These are phyloP conservation scores for Coregonus suidteri DNA, from an alignment of 2,797 vertebrate genomes.

Conservation along the genomic window DNA sequence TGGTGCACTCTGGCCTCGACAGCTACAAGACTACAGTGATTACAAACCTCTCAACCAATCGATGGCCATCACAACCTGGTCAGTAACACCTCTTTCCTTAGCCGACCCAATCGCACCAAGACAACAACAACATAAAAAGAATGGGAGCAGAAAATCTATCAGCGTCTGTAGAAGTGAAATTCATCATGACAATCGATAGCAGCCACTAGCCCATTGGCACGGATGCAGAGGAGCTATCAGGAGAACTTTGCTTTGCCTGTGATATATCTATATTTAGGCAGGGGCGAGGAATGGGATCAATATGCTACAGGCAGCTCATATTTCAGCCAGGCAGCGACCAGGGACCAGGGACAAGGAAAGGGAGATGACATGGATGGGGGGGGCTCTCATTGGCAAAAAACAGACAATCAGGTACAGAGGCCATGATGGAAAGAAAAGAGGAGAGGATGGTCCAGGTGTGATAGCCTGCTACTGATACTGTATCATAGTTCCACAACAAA, in stretches of 20 bases:
- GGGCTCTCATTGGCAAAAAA: conserved; percentile 9
- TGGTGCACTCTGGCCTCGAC: conserved; percentile 48
- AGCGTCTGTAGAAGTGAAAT: conserved; percentile 52
- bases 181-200: conserved; percentile 61
- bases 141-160: conserved; percentile 48
- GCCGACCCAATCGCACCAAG: conserved; percentile 39
- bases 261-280: conserved; percentile 69
- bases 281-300: conserved; percentile 60
- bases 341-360: conserved; percentile 33
- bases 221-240: conserved; percentile 40
- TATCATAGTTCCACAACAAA: conserved; percentile 52
- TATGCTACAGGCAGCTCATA: conserved; percentile 66
- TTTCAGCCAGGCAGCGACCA: conserved; percentile 55
- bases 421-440: conserved; percentile 30
- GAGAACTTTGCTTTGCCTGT: conserved; percentile 43
- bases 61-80: conserved; percentile 53
- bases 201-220: conserved; percentile 50
- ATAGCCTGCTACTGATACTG: conserved; percentile 44
- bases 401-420: conserved; percentile 29
- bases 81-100: conserved; percentile 49
- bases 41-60: conserved; percentile 63
- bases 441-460: conserved; percentile 41
- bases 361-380: conserved; percentile 49
- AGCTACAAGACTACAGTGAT: conserved; percentile 64
- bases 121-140: conserved; percentile 18